Evolutionary conservation across 2,797 vertebrate species (phyloP).

Genomic region (Cephalopachus bancanus): DNA sequence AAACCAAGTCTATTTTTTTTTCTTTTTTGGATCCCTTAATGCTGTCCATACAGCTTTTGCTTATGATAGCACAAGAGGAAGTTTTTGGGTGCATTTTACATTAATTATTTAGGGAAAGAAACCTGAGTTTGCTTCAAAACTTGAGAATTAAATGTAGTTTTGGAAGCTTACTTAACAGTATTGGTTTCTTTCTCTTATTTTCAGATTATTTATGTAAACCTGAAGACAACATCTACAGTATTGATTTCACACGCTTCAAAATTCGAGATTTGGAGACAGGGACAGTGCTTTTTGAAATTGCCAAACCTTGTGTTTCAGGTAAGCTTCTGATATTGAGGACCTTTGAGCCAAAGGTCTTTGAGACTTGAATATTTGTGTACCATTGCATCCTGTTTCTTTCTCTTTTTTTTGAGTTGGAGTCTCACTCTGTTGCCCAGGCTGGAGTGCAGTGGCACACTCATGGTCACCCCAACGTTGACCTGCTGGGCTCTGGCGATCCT

Average conservation of each 20-base stretch:
- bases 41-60: constrained; percentile 1
- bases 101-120: not conserved
- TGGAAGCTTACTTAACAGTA: not conserved
- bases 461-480: no score
- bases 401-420: no score
- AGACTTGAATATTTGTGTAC: not conserved
- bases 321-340: not conserved
- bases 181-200: constrained; percentile 46
- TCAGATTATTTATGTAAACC: constrained; percentile 97
- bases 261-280: constrained; percentile 98
- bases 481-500: no score
- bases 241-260: constrained; percentile 99
- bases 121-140: not conserved
- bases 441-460: no score
- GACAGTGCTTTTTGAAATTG: constrained; percentile 98
- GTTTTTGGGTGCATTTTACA: not conserved
- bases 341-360: not conserved
- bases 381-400: no score
- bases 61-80: not conserved
- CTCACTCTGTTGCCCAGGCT: no score
- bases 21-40: not conserved
- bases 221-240: constrained; percentile 97
- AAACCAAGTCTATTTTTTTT: not conserved
- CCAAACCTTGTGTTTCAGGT: constrained; percentile 96
- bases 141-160: not conserved